Percentiles rank a stretch among this genome's conserved stretches.
phyloP scores from a whole-genome alignment of 2,797 vertebrate species.

The Myotis myotis region DNA sequence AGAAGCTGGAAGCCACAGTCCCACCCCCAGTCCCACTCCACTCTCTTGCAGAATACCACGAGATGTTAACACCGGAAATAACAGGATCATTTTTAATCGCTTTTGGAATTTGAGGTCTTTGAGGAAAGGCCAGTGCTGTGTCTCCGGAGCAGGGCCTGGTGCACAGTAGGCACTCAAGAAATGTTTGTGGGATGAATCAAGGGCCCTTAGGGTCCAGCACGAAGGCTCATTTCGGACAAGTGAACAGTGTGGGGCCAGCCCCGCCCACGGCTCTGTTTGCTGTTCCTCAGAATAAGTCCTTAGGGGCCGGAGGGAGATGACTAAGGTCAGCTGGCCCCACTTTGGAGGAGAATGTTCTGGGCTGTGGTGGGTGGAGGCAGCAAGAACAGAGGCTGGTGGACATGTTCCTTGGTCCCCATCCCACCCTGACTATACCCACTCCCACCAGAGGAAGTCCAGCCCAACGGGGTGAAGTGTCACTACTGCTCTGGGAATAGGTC shows the following conservation, averaged over 20 bases:
- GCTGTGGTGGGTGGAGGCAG: neutral
- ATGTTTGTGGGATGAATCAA: neutral
- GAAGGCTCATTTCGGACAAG: neutral
- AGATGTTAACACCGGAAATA: neutral
- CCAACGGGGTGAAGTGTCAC: neutral
- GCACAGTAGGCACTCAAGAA: neutral
- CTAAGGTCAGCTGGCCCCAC: neutral
- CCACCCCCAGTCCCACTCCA: neutral
- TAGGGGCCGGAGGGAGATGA: neutral
- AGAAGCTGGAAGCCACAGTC: neutral
- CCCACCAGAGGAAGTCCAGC: neutral
- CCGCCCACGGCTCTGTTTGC: neutral
- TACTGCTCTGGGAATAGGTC: neutral
- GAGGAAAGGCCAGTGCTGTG: neutral
- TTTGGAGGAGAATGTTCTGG: neutral
- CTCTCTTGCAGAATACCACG: neutral
- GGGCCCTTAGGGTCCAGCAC: neutral
- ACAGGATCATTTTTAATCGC: neutral
- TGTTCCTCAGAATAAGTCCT: neutral
- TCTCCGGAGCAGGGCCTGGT: neutral
- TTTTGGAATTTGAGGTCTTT: neutral
- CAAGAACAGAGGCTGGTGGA: neutral
- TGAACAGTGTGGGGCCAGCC: neutral
- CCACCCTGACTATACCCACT: neutral
- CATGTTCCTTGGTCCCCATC: neutral